phyloP scores from a whole-genome alignment of 1,140 invertebrate species.

The Colletes latitarsis region DNA sequence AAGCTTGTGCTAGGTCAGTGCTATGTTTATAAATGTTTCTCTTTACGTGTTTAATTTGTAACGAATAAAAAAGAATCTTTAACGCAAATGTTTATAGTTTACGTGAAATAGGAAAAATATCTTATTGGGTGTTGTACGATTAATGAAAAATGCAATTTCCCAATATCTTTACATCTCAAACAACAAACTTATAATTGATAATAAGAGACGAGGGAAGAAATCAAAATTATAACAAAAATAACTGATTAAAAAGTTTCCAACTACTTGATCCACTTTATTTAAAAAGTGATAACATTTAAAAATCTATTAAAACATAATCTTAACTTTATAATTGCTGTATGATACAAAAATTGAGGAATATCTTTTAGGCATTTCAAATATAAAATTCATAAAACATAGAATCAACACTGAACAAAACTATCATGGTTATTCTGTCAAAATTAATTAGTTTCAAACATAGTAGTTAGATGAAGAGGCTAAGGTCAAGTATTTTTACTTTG shows the following conservation, averaged over 20 bases:
- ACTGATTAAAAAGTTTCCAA: no score
- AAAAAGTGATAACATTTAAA: no score
- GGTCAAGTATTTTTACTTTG: not conserved
- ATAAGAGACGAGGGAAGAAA: not conserved
- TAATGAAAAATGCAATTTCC: not conserved
- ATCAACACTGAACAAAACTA: no score
- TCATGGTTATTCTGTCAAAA: not conserved
- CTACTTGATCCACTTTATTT: no score
- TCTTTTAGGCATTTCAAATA: not conserved
- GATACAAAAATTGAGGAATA: not conserved
- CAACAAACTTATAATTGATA: not conserved
- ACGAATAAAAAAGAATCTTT: no score
- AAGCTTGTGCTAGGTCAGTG: constrained; percentile 33
- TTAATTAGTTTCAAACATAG: not conserved
- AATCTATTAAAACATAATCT: not conserved
- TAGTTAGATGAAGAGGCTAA: no score
- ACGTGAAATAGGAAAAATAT: not conserved
- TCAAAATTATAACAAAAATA: no score
- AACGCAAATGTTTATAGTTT: no score
- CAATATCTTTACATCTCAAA: not conserved
- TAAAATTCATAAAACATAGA: no score
- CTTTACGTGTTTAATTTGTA: not conserved
- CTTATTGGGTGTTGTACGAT: not conserved
- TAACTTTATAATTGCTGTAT: not conserved
- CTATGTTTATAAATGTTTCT: constrained; percentile 4